These are phyloP conservation scores for Dendrolimus kikuchii DNA, from an alignment of 1,140 invertebrate species.

Conservation along the genomic window DNA sequence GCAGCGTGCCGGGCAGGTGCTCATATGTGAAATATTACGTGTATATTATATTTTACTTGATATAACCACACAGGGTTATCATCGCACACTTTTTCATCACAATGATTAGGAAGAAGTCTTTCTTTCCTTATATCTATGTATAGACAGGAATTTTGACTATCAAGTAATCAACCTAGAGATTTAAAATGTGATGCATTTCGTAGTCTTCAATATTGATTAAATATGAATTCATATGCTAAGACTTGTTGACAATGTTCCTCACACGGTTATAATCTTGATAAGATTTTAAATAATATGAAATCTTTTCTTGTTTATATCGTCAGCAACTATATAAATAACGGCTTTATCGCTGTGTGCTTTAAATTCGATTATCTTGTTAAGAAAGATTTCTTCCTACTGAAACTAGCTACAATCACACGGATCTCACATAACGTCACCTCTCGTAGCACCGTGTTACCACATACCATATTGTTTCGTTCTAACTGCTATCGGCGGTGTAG, in stretches of 20 bases:
- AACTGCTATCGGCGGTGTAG: constrained; percentile 93
- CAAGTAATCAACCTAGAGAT: neutral
- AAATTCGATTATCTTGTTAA: no score
- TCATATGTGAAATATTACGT: constrained; percentile 67
- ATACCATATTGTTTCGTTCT: constrained; percentile 98
- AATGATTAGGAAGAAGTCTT: constrained; percentile 25
- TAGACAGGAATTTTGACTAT: neutral
- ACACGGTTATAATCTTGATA: no score
- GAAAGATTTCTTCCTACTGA: constrained; percentile 10
- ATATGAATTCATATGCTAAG: no score
- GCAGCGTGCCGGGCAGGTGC: constrained; percentile 70
- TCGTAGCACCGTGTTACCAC: constrained; percentile 43
- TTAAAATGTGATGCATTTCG: neutral
- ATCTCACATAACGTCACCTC: constrained; percentile 20
- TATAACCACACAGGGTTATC: constrained; percentile 41
- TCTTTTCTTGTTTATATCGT: no score
- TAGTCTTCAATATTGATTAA: no score
- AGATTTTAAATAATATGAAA: no score
- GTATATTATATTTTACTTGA: constrained; percentile 51
- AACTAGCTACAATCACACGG: constrained; percentile 13
- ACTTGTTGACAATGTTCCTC: no score
- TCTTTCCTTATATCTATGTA: constrained; percentile 1
- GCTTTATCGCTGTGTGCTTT: no score
- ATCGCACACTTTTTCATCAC: constrained; percentile 36
- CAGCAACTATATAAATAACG: no score